Evolutionary conservation across 1,140 invertebrate genomes (phyloP), one percentile per base, ranked within the genome.

Genomic region (Acromyrmex echinatior): DNA sequence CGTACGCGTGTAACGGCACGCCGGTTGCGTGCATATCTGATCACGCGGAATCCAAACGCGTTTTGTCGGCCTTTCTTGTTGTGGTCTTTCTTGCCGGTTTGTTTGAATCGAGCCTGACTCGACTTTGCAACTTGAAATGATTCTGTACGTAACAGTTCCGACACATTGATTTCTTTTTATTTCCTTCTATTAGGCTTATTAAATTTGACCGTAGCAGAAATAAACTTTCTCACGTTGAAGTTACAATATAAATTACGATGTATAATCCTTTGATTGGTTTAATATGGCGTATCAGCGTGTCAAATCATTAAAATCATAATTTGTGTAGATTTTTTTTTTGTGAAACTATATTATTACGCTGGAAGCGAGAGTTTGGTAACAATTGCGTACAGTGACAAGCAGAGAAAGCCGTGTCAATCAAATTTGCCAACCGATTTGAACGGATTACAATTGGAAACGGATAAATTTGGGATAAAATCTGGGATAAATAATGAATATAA

Each of bases 21-120:
- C 87, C 88, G 84, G 85, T 74, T 74, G 85, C 87, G 87, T 90
- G 87, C 68, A 91, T 94, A 94, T 94, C 91, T 92, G 93, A 94
- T 94, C 91, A 92, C 86, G 92, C 91, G 91, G 92, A 94, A 94
- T 93, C 74, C 74, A 87, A 91, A 92, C 92, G 18, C 58, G 86
- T 82, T 85, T 88, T 25, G 71, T 81, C 31, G 28, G 14, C 31
- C 71, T 70, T 86, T 28, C n/a, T 62, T 62, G 45, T 78, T 35
- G 39, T 6, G 31, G 31, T 35, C 31, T 35, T 35, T 6, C 31
- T 35, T 10, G 21, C 18, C 31, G 14, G n/a, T 18, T 25, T 18
- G 51, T 35, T 39, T 25, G 31, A 71, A 81, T 74, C 28, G 21
- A 63, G 21, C 21, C 35, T 71, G 49, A 39, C 49, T 28, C 66